These are phyloP conservation scores for Synergus itoensis DNA, from an alignment of 2,888 invertebrate species.

Conservation along the genomic window DNA sequence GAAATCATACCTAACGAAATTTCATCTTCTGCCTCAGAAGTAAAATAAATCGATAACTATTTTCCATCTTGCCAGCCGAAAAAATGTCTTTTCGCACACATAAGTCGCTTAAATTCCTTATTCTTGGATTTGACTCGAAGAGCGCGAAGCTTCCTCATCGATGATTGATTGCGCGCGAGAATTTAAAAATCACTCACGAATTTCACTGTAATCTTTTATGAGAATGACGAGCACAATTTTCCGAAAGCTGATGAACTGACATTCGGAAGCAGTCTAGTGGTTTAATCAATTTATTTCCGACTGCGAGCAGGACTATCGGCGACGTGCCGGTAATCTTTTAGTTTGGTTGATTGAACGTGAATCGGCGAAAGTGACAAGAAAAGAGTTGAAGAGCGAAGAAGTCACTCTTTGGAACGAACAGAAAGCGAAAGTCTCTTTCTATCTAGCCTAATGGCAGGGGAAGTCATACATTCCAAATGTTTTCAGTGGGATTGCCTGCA, in stretches of 20 bases:
- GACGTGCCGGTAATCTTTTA: constrained; percentile 20
- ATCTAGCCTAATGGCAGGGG: constrained; percentile 58
- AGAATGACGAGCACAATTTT: constrained; percentile 18
- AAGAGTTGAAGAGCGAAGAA: constrained; percentile 10
- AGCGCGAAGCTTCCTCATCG: background rate
- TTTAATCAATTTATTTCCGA: background rate
- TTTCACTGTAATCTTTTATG: background rate
- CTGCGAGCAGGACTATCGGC: background rate
- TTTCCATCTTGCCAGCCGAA: background rate
- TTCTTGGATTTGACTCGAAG: background rate
- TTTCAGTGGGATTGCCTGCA: constrained; percentile 47
- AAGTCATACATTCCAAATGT: constrained; percentile 53
- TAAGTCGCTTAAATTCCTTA: background rate
- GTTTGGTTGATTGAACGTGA: constrained; percentile 50
- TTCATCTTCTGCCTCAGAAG: background rate
- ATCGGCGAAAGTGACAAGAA: constrained; percentile 53
- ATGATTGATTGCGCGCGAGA: background rate
- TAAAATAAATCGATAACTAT: background rate
- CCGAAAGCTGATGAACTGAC: background rate
- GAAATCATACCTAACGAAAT: background rate
- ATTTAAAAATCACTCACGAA: background rate
- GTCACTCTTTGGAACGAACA: constrained; percentile 40
- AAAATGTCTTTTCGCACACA: background rate
- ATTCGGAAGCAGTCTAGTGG: background rate
- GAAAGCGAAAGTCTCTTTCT: constrained; percentile 62